A percentile compares a stretch with the other conserved stretches of the same genome.
Conservation (phyloP, 1,140 invertebrate genomes). For the Drosophila leontia region DNA sequence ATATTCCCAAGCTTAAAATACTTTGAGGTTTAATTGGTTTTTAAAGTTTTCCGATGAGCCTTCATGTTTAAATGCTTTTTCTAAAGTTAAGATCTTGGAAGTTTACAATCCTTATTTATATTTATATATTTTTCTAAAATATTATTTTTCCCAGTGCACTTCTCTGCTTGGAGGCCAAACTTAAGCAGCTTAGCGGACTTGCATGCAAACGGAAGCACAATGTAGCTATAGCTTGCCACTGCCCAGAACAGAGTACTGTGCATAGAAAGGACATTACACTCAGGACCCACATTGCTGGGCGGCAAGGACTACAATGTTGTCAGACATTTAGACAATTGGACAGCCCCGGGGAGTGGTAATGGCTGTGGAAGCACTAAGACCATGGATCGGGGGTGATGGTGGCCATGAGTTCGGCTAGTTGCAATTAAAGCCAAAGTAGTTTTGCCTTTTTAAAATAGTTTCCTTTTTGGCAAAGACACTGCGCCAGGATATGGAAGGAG, state of each 20-base stretch:
- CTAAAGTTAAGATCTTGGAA: not conserved
- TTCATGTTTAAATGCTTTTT: not conserved
- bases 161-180: constrained; percentile 28
- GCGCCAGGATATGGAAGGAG: constrained; percentile 19
- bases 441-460: constrained; percentile 83
- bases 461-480: constrained; percentile 73
- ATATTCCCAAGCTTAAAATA: not conserved
- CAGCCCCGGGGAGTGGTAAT: constrained; percentile 36
- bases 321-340: constrained; percentile 58
- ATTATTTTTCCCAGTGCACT: not conserved
- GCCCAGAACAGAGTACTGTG: constrained; percentile 11
- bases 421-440: constrained; percentile 82
- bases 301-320: constrained; percentile 63
- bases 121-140: not conserved
- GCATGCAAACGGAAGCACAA: constrained; percentile 77
- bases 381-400: constrained; percentile 19
- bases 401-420: constrained; percentile 47
- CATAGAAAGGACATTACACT: constrained; percentile 74
- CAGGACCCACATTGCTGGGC: constrained; percentile 44
- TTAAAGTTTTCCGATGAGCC: not conserved
- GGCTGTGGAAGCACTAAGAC: not conserved
- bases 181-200: constrained; percentile 75
- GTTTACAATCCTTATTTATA: not conserved
- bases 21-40: too few relatives aligned
- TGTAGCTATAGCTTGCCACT: constrained; percentile 39